Evolutionary conservation across 2,888 invertebrate species (phyloP).

Genomic region (Cremastinae sp.): DNA sequence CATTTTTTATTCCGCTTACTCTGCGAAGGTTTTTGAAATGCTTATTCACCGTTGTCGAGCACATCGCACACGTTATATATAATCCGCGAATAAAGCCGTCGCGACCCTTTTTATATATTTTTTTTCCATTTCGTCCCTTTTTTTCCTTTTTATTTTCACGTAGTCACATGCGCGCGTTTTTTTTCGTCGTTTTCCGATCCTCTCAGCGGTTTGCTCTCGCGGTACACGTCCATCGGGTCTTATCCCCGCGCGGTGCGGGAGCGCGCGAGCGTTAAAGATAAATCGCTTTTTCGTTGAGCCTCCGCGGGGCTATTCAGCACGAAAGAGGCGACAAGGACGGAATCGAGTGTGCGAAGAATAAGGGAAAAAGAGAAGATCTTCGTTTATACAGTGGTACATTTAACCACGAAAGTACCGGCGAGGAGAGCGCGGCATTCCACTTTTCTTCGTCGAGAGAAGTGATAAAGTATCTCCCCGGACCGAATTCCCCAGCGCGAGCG

Average conservation of each 20-base stretch:
- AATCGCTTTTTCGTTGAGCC: conserved; percentile 57
- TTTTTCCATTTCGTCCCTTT: neutral
- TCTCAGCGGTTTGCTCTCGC: conserved; percentile 27
- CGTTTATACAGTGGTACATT: conserved; percentile 44
- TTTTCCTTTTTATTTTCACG: neutral
- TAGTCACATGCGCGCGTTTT: neutral
- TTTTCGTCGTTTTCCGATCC: conserved; percentile 14
- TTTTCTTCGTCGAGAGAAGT: conserved; percentile 47
- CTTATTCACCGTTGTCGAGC: conserved; percentile 27
- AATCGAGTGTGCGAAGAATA: conserved; percentile 7
- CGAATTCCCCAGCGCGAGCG: neutral
- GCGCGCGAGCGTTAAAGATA: conserved; percentile 55
- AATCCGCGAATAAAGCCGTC: conserved; percentile 52
- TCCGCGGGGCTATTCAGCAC: conserved; percentile 39
- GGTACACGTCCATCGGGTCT: conserved; percentile 27
- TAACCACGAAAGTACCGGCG: conserved; percentile 30
- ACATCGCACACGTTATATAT: conserved; percentile 21
- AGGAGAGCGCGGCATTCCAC: conserved; percentile 22
- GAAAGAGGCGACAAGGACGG: conserved; percentile 8
- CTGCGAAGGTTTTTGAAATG: conserved; percentile 15
- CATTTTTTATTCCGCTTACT: neutral
- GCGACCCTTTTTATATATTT: conserved; percentile 31
- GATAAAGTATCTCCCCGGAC: conserved; percentile 43
- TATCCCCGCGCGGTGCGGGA: conserved; percentile 43
- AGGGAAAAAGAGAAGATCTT: conserved; percentile 1